Evolutionary conservation across 2,888 invertebrate genomes (phyloP).

Genomic region (Ommatoiulus sabulosus): DNA sequence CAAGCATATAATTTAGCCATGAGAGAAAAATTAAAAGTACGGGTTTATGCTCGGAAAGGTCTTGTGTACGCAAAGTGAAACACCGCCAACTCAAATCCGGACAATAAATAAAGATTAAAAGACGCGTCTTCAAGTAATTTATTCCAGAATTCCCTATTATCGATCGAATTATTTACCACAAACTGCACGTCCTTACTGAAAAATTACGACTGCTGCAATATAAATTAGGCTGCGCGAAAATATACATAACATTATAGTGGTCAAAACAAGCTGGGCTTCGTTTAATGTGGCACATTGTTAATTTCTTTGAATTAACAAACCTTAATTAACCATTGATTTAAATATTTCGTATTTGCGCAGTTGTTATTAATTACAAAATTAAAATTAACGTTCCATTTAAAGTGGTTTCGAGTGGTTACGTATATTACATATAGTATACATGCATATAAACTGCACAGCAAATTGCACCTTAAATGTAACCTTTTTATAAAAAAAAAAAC

Average conservation of each 20-base stretch:
- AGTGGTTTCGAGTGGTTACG: no score
- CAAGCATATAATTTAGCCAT: constrained; percentile 45
- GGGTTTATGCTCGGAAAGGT: constrained; percentile 6
- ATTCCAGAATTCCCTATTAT: constrained; percentile 26
- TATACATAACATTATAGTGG: not conserved
- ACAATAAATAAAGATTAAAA: constrained; percentile 45
- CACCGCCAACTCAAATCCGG: not conserved
- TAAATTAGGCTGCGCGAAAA: constrained; percentile 20
- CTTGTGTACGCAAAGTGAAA: not conserved
- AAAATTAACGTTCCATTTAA: no score
- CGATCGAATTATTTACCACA: constrained; percentile 28
- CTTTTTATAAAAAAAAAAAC: no score
- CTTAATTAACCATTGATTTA: not conserved
- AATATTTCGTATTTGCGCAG: not conserved
- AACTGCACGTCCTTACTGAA: constrained; percentile 20
- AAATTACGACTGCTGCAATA: constrained; percentile 20
- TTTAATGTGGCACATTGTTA: not conserved
- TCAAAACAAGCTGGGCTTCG: constrained; percentile 17
- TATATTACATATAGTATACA: no score
- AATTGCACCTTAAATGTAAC: no score
- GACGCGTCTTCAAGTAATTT: constrained; percentile 18
- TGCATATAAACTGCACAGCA: no score
- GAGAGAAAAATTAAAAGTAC: constrained; percentile 3
- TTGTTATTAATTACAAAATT: not conserved
- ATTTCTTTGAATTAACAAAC: not conserved